Conservation (phyloP, 2,113 vertebrate genomes). For the Corapipo altera region DNA sequence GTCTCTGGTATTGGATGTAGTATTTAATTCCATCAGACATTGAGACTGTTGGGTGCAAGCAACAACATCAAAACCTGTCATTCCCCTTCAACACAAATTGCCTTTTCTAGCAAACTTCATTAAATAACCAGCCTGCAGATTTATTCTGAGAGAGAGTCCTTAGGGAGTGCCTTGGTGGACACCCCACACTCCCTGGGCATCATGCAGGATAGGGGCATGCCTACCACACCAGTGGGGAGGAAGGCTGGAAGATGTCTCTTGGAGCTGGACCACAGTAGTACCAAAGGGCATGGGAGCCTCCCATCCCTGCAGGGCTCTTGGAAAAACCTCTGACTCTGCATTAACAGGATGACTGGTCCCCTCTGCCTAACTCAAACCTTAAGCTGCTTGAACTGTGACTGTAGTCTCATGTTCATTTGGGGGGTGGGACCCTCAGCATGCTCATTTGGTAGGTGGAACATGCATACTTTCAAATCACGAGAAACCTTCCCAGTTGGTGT, state of each 20-base stretch:
- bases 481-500: accelerated
- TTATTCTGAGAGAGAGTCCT: background rate
- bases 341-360: background rate
- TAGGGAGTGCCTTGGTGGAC: accelerated
- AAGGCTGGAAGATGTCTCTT: background rate
- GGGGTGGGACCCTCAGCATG: background rate
- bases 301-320: background rate
- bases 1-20: background rate
- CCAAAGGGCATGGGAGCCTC: accelerated
- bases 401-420: accelerated
- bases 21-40: background rate
- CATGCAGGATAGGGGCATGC: background rate
- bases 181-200: background rate
- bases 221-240: accelerated
- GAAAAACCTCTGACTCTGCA: background rate
- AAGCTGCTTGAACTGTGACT: background rate
- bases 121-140: background rate
- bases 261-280: accelerated
- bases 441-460: accelerated
- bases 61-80: accelerated
- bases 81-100: background rate
- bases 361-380: background rate
- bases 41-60: background rate
- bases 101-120: background rate
- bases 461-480: background rate